Evolutionary conservation across 2,888 invertebrate species (phyloP), one percentile per base, ranked within the genome.

Genomic region (Ganaspis brasiliensis): DNA sequence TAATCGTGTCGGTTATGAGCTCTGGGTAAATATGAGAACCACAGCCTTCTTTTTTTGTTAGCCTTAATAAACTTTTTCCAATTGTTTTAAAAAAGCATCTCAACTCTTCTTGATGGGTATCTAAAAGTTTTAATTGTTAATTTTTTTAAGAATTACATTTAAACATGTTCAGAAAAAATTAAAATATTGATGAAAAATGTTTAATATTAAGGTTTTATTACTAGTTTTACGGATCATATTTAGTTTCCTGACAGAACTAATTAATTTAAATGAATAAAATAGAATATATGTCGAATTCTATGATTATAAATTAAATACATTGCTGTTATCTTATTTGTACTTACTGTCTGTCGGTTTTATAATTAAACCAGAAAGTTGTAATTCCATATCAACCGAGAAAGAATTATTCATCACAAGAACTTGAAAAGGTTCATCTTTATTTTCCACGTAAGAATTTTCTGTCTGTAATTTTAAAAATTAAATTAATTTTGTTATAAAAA

Each of bases 31-130:
- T 94, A 26, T 94, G 92, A 74, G 94, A 89, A 87, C 93, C 93
- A 87, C 91, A 94, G 91, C 92, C 92, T 91, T 92, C 93, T 93
- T 93, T 93, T 90, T 92, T 93, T 75, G 94, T 91, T 49, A 96
- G 90, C 83, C 96, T 92, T 92, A 94, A 90, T 87, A 96, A 93
- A 71, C 94, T 95, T 91, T 94, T 95, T 19, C 95, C 95, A 19
- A 95, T 92, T 10, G 94, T 95, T 86, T 94, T 93, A 89, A 95
- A 94, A 89, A 95, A 95, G 75, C 94, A 94, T 89, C 94, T 95
- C 49, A 94, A 92, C 8, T 95, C 95, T 86, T 95, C 94, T 84
- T 94, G 94, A 78, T 87, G 94, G 92, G 80, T 91, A 91, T 82
- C 93, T 90, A 76, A 57, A 81, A 85, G 63, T n/a, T n/a, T n/a